Evolutionary conservation across 2,888 invertebrate genomes (phyloP).

Genomic region (Actias luna): DNA sequence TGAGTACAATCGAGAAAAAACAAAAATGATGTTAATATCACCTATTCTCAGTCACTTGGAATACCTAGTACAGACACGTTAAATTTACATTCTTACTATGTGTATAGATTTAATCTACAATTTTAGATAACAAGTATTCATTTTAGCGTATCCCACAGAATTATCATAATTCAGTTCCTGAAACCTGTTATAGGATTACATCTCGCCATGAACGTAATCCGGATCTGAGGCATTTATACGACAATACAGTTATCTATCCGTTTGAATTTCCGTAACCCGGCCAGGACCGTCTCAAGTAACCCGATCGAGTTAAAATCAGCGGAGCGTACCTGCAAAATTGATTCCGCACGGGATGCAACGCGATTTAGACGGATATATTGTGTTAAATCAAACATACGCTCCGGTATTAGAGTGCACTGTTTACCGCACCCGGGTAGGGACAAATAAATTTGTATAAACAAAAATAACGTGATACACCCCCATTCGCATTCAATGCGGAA

Average conservation of each 20-base stretch:
- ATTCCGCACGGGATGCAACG: constrained; percentile 34
- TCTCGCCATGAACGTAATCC: background rate
- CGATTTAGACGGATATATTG: constrained; percentile 35
- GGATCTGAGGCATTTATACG: constrained; percentile 1
- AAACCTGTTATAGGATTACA: background rate
- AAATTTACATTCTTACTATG: too few species aligned
- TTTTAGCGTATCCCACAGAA: background rate
- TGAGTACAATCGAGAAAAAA: too few species aligned
- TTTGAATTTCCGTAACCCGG: constrained; percentile 7
- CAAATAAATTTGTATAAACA: background rate
- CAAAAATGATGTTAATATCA: too few species aligned
- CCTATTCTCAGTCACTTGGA: too few species aligned
- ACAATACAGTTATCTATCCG: constrained; percentile 1
- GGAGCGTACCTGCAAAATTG: constrained; percentile 34
- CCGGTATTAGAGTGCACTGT: constrained; percentile 22
- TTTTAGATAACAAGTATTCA: background rate
- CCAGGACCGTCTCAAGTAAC: constrained; percentile 25
- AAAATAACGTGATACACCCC: background rate
- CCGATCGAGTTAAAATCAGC: constrained; percentile 34
- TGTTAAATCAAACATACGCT: constrained; percentile 35
- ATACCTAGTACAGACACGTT: too few species aligned
- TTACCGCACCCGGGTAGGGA: background rate
- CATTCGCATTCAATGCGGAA: too few species aligned
- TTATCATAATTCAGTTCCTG: background rate
- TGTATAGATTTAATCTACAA: too few species aligned